Percentiles rank a stretch among this genome's conserved stretches.
Evolutionary conservation across 2,113 vertebrate species (phyloP).

Genomic region (Clarias gariepinus): DNA sequence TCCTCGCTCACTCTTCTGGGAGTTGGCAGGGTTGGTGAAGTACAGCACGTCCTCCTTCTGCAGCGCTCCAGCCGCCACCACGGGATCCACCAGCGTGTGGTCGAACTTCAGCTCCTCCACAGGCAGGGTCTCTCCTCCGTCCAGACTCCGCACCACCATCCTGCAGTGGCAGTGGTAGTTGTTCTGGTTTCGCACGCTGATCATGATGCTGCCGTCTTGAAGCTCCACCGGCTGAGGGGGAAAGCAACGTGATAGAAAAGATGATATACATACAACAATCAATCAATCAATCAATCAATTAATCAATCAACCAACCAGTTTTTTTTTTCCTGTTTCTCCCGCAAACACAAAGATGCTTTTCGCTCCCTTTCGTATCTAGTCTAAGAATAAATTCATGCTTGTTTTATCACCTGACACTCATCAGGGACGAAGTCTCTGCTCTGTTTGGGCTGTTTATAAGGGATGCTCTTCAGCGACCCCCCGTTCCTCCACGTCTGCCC

Average conservation of each 20-base stretch:
- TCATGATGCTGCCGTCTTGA: conserved; percentile 80
- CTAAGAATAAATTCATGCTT: background rate
- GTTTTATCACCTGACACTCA: conserved; percentile 81
- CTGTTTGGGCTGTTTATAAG: conserved; percentile 75
- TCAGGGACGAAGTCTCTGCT: conserved; percentile 83
- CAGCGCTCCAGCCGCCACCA: conserved; percentile 81
- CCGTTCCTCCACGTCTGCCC: conserved; percentile 79
- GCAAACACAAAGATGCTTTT: background rate
- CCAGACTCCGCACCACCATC: conserved; percentile 77
- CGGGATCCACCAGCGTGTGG: conserved; percentile 79
- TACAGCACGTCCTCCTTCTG: conserved; percentile 80
- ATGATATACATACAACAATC: too few relatives aligned
- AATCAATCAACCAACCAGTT: too few relatives aligned
- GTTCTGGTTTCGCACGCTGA: conserved; percentile 88
- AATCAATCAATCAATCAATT: too few relatives aligned
- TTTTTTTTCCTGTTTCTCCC: too few relatives aligned
- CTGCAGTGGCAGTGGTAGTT: conserved; percentile 88
- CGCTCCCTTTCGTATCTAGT: background rate
- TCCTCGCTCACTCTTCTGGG: conserved; percentile 57
- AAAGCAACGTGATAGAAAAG: background rate
- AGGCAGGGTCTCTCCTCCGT: conserved; percentile 77
- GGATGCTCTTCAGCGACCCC: conserved; percentile 78
- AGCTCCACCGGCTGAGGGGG: conserved; percentile 81
- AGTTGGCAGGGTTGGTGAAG: conserved; percentile 83
- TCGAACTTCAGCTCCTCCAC: conserved; percentile 80